These are phyloP conservation scores for Amphiprion clarkii DNA, from an alignment of 2,797 vertebrate genomes.

Conservation along the genomic window DNA sequence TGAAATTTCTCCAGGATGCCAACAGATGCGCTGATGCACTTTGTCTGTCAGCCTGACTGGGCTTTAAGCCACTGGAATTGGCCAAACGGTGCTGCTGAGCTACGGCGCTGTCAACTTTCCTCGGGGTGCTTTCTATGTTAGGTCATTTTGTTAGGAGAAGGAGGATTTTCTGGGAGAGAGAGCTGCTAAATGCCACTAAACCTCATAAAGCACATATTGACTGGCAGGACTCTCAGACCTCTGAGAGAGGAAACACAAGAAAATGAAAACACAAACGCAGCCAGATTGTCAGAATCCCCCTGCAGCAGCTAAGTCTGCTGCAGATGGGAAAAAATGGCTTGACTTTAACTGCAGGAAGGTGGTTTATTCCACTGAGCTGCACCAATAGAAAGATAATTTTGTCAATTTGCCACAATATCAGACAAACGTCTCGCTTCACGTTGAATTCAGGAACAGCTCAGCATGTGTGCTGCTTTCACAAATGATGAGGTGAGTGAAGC, in stretches of 20 bases:
- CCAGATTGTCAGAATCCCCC: slow-evolving; percentile 17
- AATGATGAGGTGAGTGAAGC: slow-evolving; percentile 41
- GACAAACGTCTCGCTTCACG: slow-evolving; percentile 50
- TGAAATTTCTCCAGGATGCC: slow-evolving; percentile 24
- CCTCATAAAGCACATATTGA: slow-evolving; percentile 53
- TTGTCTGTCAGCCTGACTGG: slow-evolving; percentile 14
- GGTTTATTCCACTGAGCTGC: slow-evolving; percentile 35
- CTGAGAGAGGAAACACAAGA: slow-evolving; percentile 24
- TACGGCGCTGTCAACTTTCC: slow-evolving; percentile 30
- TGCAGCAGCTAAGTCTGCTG: slow-evolving; percentile 21
- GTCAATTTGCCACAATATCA: slow-evolving; percentile 60
- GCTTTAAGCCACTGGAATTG: slow-evolving; percentile 45
- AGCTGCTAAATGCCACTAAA: slow-evolving; percentile 47
- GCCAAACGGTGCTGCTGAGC: slow-evolving; percentile 12
- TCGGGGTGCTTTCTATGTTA: slow-evolving; percentile 17
- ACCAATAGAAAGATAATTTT: slow-evolving; percentile 49
- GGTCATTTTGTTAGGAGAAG: slow-evolving; percentile 36
- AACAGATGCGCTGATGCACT: slow-evolving; percentile 19
- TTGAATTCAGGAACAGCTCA: slow-evolving; percentile 47
- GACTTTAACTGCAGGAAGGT: slow-evolving; percentile 34
- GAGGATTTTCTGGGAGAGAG: slow-evolving; percentile 8
- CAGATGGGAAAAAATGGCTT: slow-evolving; percentile 2
- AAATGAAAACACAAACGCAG: slow-evolving; percentile 45
- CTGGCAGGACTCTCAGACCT: slow-evolving; percentile 22
- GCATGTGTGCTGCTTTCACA: slow-evolving; percentile 49